A percentile compares a stretch with the other conserved stretches of the same genome.
These are phyloP conservation scores for Bos javanicus DNA, from an alignment of 2,113 vertebrate genomes.

Conservation along the genomic window DNA sequence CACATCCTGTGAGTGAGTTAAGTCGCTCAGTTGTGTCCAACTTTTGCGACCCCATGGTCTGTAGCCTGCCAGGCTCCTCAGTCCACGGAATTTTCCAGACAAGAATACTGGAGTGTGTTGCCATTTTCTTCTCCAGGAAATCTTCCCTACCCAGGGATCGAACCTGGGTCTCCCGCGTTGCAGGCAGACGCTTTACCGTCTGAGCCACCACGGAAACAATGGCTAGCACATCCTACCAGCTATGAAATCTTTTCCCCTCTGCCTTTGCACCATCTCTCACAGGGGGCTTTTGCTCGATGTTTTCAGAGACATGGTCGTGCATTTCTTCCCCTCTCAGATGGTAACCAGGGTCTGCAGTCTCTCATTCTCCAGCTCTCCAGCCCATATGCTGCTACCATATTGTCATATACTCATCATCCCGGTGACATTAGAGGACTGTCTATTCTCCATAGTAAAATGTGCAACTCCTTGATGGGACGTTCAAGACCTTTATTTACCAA, in stretches of 20 bases:
- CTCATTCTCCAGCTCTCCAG: not conserved
- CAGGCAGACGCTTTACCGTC: not conserved
- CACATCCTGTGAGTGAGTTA: not conserved
- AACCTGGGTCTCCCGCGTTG: not conserved
- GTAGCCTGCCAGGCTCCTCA: not conserved
- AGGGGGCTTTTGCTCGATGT: not conserved
- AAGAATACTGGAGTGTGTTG: not conserved
- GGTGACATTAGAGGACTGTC: too few relatives aligned
- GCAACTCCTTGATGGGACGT: not conserved
- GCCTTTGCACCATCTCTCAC: not conserved
- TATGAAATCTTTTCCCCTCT: not conserved
- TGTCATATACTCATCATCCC: not conserved
- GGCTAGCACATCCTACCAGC: not conserved
- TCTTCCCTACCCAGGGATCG: not conserved
- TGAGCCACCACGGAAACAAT: not conserved
- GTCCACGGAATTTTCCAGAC: not conserved
- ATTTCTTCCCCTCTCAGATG: not conserved
- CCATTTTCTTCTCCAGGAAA: not conserved
- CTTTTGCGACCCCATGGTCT: not conserved
- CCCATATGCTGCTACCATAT: rapidly evolving
- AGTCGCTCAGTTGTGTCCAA: not conserved
- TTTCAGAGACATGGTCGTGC: rapidly evolving
- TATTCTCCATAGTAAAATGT: not conserved
- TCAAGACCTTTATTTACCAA: not conserved
- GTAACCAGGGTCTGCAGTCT: not conserved